phyloP scores from a whole-genome alignment of 2,113 vertebrate genomes.

The Callorhinus ursinus region DNA sequence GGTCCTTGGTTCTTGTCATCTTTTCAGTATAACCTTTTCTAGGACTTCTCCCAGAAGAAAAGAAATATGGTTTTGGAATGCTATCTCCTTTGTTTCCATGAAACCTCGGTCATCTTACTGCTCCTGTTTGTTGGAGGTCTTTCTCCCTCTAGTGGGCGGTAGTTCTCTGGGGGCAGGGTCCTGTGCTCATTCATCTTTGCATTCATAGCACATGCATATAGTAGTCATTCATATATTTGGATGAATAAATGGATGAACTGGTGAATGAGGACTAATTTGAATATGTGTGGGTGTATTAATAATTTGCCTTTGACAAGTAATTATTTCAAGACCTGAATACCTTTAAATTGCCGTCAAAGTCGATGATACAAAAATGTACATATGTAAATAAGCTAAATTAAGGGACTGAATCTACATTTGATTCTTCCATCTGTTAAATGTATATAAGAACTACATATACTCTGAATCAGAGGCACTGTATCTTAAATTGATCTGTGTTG shows the following conservation, averaged over 20 bases:
- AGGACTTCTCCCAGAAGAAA: not conserved
- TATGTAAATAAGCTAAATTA: not conserved
- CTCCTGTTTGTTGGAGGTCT: not conserved
- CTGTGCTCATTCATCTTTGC: not conserved
- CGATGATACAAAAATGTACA: not conserved
- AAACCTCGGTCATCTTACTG: not conserved
- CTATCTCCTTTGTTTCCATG: not conserved
- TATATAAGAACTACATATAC: not conserved
- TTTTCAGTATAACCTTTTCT: not conserved
- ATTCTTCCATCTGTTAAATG: not conserved
- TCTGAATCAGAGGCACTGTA: not conserved
- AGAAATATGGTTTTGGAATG: not conserved
- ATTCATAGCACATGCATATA: not conserved
- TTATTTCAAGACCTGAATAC: not conserved
- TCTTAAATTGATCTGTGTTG: not conserved
- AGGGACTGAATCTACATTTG: not conserved
- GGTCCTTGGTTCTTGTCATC: not conserved
- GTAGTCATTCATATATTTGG: not conserved
- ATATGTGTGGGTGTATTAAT: not conserved
- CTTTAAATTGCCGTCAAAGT: not conserved
- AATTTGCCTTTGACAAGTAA: not conserved
- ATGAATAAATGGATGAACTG: not conserved
- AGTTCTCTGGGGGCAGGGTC: not conserved
- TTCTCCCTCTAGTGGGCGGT: not conserved
- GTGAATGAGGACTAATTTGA: not conserved